Evolutionary conservation across 1,140 invertebrate species (phyloP), one percentile per base, ranked within the genome.

Genomic region (Drosophila dunni): DNA sequence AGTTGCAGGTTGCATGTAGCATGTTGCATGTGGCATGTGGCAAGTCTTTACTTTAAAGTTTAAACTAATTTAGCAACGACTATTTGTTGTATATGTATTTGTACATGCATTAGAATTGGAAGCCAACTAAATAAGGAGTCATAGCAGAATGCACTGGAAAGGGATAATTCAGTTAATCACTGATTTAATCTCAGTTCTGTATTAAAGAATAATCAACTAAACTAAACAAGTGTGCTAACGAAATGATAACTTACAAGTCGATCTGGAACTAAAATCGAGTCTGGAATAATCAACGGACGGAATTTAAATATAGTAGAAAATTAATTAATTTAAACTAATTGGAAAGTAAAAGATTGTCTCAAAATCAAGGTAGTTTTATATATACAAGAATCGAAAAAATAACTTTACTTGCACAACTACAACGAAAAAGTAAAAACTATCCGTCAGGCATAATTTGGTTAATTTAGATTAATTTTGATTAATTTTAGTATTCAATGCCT

Each of bases 51-150:
- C 62, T 58, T 71, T 78, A 78, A 73, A 45, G 57, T 58, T 71
- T 78, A 78, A 73, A 68, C 69, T 83, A 75, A 70, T 58, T 72
- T 74, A 72, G 45, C 70, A 81, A 82, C 62, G 70, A 70, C 75
- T 82, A 82, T 54, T 75, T 48, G 3, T 53, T 11, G 24, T 63
- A 51, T 56, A 17, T 56, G 34, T 36, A 64, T 75, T 71, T 71
- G 40, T 72, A 34, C 79, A 82, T 82, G 79, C 79, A 57, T 70
- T 83, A 20, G 67, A 65, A 65, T 63, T 45, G 29, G 53, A 79
- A 70, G 42, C 44, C 34, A 78, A 64, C 56, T 56, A 46, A 75
- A 56, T 70, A 44, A 24, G 48, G 66, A 74, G 57, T 63, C 65
- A 67, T 38, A 72, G 44, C 54, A 38, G 36, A 57, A 71, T 44